phyloP scores from a whole-genome alignment of 1,140 invertebrate genomes.

The Lepeophtheirus salmonis region DNA sequence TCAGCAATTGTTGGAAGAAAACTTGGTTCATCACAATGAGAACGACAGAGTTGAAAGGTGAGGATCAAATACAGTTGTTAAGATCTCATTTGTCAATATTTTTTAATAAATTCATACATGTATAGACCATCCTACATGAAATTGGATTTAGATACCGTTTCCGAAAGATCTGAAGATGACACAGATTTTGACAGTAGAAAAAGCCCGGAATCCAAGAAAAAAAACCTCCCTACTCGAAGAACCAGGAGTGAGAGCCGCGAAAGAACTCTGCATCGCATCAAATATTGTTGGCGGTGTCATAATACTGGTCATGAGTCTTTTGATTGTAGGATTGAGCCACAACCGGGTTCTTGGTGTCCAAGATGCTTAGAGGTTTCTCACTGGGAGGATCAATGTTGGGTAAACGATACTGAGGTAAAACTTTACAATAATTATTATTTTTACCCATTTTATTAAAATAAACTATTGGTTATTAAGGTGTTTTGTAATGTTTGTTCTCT shows the following conservation, averaged over 20 bases:
- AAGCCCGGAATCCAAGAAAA: not conserved
- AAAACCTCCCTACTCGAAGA: not conserved
- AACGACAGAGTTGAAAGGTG: not conserved
- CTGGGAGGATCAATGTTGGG: constrained; percentile 16
- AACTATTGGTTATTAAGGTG: not conserved
- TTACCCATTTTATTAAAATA: not conserved
- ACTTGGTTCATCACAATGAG: not conserved
- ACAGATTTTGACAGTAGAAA: not conserved
- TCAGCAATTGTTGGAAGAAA: not conserved
- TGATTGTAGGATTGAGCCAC: constrained; percentile 2
- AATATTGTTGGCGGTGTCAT: constrained; percentile 17
- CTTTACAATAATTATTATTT: not conserved
- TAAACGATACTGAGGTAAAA: not conserved
- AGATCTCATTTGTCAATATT: too few relatives aligned
- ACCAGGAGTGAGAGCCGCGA: not conserved
- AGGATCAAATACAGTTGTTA: not conserved
- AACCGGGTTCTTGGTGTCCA: constrained; percentile 14
- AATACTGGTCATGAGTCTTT: constrained; percentile 11
- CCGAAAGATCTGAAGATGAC: constrained; percentile 10
- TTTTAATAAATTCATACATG: too few relatives aligned
- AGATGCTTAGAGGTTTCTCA: constrained; percentile 8
- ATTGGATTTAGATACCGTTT: constrained; percentile 8
- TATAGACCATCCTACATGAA: too few relatives aligned
- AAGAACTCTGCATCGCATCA: not conserved
- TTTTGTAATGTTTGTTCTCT: constrained; percentile 8